Evolutionary conservation across 2,113 vertebrate genomes (phyloP), one percentile per base, ranked within the genome.

Genomic region (Nycticorax nycticorax): DNA sequence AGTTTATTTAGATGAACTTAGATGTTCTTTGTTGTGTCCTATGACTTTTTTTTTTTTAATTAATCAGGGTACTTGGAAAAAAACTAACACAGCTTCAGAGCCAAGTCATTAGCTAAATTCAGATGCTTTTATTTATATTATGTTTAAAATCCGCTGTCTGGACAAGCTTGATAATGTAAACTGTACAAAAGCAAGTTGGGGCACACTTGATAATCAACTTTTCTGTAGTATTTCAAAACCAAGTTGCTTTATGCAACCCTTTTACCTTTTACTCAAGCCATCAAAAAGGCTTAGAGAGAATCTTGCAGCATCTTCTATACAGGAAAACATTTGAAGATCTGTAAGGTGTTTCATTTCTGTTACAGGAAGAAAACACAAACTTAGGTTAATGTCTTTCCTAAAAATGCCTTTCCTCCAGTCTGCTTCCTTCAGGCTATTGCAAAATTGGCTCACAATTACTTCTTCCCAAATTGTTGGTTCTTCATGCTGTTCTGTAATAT

Each of bases 111-210:
- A 90, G 88, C 74, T 89, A 45, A 76, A 76, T 85, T 94, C 92
- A 95, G 92, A 94, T 96, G 85, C 28, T 96, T 85, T 85, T 93
- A 64, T 94, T 95, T 96, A 79, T 64, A 50, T 62, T 57, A 23
- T 6, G n/a, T 64, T 89, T 93, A 90, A 80, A 80, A 69, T 90
- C 27, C 88, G 41, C 85, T 48, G 63, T 85, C 71, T 94, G 63
- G 41, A 53, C 39, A 57, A 79, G 67, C 53, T 60, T 62, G 24
- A 19, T 88, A 83, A 94, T 90, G 63, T 95, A 93, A 95, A 96
- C 88, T 76, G 15, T 72, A 55, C 53, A 83, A 80, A 89, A 90
- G 62, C 82, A 80, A 88, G 63, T 37, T 69, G 75, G 78, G 37
- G 88, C 57, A 57, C 12, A 32, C 45, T 66, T 22, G 27, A 41